Percentiles rank a stretch among this genome's conserved stretches.
phyloP scores from a whole-genome alignment of 2,888 invertebrate species.

The Drosophila anceps region DNA sequence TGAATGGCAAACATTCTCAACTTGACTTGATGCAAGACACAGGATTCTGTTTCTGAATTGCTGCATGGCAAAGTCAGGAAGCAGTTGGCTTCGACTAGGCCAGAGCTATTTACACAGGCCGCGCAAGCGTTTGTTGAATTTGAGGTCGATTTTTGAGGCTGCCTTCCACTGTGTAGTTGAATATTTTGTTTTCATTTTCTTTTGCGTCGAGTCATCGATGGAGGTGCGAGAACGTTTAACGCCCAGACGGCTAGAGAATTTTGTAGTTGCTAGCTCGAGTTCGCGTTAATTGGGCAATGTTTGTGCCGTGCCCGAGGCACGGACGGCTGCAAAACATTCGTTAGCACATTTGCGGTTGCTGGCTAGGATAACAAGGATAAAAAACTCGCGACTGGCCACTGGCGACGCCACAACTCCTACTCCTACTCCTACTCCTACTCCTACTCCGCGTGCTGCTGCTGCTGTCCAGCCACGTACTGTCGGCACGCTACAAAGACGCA shows the following conservation, averaged over 20 bases:
- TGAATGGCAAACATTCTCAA: neutral
- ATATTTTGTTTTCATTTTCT: constrained; percentile 18
- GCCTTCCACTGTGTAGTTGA: neutral
- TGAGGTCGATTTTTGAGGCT: constrained; percentile 21
- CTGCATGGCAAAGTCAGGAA: constrained; percentile 12
- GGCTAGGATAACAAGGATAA: constrained; percentile 66
- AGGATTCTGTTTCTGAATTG: neutral
- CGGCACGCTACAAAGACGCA: constrained; percentile 71
- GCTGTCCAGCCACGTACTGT: constrained; percentile 23
- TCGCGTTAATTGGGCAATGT: constrained; percentile 77
- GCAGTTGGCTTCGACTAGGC: constrained; percentile 8
- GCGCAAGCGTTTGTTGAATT: constrained; percentile 5
- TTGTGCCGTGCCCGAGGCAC: constrained; percentile 43
- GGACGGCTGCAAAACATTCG: constrained; percentile 67
- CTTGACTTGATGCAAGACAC: neutral
- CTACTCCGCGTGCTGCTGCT: neutral
- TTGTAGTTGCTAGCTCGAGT: constrained; percentile 41
- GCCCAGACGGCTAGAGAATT: constrained; percentile 49
- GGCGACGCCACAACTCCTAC: constrained; percentile 13
- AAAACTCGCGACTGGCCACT: constrained; percentile 28
- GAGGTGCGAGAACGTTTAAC: constrained; percentile 77
- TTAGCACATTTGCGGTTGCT: constrained; percentile 79
- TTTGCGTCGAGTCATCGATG: constrained; percentile 66
- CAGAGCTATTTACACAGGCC: constrained; percentile 19
- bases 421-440: neutral